A percentile compares a stretch with the other conserved stretches of the same genome.
Conservation (phyloP, 2,113 vertebrate genomes). For the Psephotus haematonotus region DNA sequence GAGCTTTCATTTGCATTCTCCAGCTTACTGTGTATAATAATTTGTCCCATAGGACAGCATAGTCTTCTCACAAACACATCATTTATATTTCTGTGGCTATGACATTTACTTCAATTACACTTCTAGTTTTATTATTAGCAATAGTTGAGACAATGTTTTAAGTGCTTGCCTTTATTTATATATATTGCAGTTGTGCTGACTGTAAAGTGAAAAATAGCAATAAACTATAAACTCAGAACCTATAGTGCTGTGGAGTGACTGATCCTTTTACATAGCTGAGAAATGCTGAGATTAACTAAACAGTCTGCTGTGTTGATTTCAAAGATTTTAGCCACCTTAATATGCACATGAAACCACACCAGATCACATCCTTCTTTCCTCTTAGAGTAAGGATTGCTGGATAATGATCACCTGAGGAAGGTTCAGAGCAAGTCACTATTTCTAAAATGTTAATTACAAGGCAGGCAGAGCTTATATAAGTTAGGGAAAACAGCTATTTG, state of each 20-base stretch:
- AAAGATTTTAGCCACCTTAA: background rate
- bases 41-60: background rate
- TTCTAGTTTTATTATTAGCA: slow-evolving; percentile 29
- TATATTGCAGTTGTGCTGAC: background rate
- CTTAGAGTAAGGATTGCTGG: background rate
- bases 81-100: slow-evolving; percentile 30
- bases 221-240: slow-evolving; percentile 27
- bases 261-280: background rate
- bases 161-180: slow-evolving; percentile 16
- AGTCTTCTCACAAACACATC: background rate
- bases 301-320: background rate
- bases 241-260: background rate
- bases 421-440: background rate
- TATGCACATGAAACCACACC: background rate
- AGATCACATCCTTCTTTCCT: background rate
- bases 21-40: background rate
- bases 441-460: background rate
- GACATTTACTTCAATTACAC: slow-evolving; percentile 26
- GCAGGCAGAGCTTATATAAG: background rate
- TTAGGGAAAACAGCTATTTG: background rate
- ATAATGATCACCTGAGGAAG: background rate
- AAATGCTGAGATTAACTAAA: background rate
- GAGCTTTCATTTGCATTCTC: background rate
- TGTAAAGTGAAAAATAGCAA: background rate
- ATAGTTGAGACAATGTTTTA: background rate